phyloP scores from a whole-genome alignment of 2,113 vertebrate genomes.

The Monarcha castaneiventris region DNA sequence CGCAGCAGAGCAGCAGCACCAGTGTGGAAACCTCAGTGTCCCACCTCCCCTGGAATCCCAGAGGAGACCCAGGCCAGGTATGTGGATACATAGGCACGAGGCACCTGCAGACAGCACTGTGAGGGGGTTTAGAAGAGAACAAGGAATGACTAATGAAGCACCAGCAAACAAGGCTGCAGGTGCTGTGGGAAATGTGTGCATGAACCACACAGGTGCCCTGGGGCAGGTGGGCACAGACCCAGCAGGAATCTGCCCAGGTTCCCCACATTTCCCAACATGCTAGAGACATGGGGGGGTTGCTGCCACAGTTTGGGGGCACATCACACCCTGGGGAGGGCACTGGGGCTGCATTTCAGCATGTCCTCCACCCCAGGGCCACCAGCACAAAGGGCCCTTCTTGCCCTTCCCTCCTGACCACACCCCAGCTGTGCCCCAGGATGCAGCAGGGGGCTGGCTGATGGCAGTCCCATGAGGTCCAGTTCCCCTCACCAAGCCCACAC shows the following conservation, averaged over 20 bases:
- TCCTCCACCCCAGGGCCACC: not conserved
- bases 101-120: not conserved
- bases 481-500: not conserved
- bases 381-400: not conserved
- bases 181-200: not conserved
- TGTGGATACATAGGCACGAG: not conserved
- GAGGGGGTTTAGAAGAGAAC: not conserved
- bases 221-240: not conserved
- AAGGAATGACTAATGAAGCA: not conserved
- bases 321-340: accelerated
- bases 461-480: not conserved
- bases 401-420: accelerated
- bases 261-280: not conserved
- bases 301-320: not conserved
- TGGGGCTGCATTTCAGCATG: not conserved
- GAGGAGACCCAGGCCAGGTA: not conserved
- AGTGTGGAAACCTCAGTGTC: not conserved
- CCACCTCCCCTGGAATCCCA: not conserved
- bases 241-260: not conserved
- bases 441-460: accelerated
- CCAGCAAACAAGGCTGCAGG: not conserved
- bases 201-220: not conserved
- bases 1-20: not conserved
- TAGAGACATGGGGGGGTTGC: accelerated
- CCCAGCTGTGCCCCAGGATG: not conserved